Evolutionary conservation across 2,888 invertebrate species (phyloP), one percentile per base, ranked within the genome.

Genomic region (Torymus tubicola): DNA sequence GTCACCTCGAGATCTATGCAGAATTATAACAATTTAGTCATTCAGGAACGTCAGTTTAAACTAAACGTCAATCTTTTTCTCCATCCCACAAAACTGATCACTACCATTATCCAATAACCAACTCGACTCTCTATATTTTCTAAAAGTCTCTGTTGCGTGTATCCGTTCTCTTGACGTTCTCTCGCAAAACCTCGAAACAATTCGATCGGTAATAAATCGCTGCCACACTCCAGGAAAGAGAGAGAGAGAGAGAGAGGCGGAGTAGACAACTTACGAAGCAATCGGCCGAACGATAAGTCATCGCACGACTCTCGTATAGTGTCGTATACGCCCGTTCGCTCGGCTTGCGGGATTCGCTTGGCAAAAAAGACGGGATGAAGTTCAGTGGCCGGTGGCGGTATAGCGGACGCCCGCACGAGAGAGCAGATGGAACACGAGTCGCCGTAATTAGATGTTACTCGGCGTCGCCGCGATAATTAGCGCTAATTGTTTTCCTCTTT

Each of bases 401-500:
- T 53, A 31, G 63, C 53, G 53, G 1, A 50, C 12, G 16, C 21
- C 2, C 12, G 53, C n/a, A 18, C 42, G n/a, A 42, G 50, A 55
- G 14, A 64, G 24, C 31, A 52, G 16, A 57, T n/a, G 13, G 18
- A 42, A 13, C n/a, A 52, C n/a, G 21, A 18, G 18, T 53, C 57
- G 11, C 42, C 13, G 31, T 18, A 81, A 81, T 78, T 74, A 75
- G 80, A 81, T 70, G 76, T 80, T 77, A 80, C 77, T 55, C 71
- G 55, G 74, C 68, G 73, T 67, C 71, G 63, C 73, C 65, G 63
- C 76, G 83, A 86, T 87, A 87, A 87, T 87, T 87, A 85, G 83
- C 76, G 80, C 80, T 82, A 86, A 87, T 86, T 86, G 85, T 86
- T 87, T 86, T 83, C 70, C 81, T 79, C 81, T 80, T 63, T 42